Conservation (phyloP, 2,797 vertebrate species). For the Dryobates pubescens region DNA sequence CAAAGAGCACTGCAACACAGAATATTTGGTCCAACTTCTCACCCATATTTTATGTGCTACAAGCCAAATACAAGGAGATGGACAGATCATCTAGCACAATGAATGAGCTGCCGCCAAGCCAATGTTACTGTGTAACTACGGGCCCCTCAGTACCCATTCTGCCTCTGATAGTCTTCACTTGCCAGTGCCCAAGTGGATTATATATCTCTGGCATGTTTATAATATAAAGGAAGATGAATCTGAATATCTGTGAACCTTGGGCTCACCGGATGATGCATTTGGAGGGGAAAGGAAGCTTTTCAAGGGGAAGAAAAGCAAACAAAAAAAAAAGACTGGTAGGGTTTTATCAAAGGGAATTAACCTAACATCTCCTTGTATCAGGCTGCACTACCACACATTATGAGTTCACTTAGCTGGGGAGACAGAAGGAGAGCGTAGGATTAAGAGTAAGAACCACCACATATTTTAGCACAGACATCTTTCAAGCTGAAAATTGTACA, state of each 20-base stretch:
- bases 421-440: background rate
- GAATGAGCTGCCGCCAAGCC: slow-evolving; percentile 60
- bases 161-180: slow-evolving; percentile 64
- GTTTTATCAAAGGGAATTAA: slow-evolving; percentile 49
- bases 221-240: slow-evolving; percentile 61
- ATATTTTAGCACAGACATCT: background rate
- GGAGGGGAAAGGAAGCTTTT: slow-evolving; percentile 49
- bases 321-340: slow-evolving; percentile 22
- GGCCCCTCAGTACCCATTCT: slow-evolving; percentile 67
- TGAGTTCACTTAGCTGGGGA: background rate
- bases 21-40: slow-evolving; percentile 32
- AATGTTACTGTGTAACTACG: slow-evolving; percentile 49
- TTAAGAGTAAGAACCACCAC: background rate
- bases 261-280: slow-evolving; percentile 45
- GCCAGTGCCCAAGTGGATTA: slow-evolving; percentile 65
- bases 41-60: slow-evolving; percentile 21
- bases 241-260: slow-evolving; percentile 62
- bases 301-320: background rate
- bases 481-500: background rate
- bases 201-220: slow-evolving; percentile 64
- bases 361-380: background rate
- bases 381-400: background rate
- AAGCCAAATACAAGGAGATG: slow-evolving; percentile 39
- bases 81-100: slow-evolving; percentile 64
- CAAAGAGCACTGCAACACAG: background rate